Percentiles rank a stretch among this genome's conserved stretches.
Conservation (phyloP, 2,888 invertebrate species). For the Amiota mariae region DNA sequence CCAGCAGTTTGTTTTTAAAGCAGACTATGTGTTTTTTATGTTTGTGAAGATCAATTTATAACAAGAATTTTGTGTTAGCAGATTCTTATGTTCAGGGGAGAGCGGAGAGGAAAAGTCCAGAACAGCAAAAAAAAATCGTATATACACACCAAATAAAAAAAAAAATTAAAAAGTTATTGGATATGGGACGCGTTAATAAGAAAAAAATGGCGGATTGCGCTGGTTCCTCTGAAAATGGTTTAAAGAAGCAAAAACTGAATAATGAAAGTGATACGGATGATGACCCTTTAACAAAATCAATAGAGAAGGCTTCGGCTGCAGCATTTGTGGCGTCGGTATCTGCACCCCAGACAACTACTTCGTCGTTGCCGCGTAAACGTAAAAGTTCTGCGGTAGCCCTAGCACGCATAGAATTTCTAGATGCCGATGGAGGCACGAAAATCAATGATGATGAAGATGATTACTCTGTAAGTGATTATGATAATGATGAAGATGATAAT, state of each 20-base stretch:
- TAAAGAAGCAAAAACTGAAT: constrained; percentile 44
- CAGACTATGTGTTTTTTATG: too few relatives aligned
- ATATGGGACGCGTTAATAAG: constrained; percentile 69
- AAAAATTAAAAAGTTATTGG: constrained; percentile 19
- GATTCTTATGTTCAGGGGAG: too few relatives aligned
- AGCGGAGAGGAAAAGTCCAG: too few relatives aligned
- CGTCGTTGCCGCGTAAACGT: constrained; percentile 29
- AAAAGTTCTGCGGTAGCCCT: constrained; percentile 1
- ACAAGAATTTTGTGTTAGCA: too few relatives aligned
- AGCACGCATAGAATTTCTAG: background rate
- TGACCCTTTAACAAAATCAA: constrained; percentile 30
- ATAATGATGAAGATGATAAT: too few relatives aligned
- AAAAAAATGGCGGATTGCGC: constrained; percentile 64
- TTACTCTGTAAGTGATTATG: background rate
- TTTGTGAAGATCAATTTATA: too few relatives aligned
- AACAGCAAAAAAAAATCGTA: too few relatives aligned
- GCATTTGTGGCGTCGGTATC: background rate
- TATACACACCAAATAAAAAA: background rate
- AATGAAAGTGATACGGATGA: constrained; percentile 21
- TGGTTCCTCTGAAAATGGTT: constrained; percentile 59
- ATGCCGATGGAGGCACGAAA: background rate
- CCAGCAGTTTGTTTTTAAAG: too few relatives aligned
- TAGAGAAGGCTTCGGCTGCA: constrained; percentile 39
- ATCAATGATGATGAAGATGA: too few relatives aligned
- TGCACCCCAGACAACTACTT: too few relatives aligned